phyloP scores from a whole-genome alignment of 2,113 vertebrate genomes.

The Ailuropoda melanoleuca region DNA sequence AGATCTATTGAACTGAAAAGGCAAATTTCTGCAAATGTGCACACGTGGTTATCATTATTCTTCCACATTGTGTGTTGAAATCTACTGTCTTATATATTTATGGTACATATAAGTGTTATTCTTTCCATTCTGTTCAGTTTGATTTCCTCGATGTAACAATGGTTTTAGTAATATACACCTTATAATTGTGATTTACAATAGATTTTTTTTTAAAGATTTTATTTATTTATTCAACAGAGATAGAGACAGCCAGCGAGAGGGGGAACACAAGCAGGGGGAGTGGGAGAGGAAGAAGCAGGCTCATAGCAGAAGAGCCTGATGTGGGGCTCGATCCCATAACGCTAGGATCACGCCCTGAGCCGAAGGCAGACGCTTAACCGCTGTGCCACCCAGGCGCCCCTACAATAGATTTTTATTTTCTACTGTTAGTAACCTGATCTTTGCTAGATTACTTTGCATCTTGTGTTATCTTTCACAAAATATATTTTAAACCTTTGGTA shows the following conservation, averaged over 20 bases:
- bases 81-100: background rate
- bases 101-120: background rate
- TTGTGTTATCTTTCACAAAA: background rate
- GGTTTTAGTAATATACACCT: background rate
- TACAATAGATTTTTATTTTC: background rate
- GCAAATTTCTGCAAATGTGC: background rate
- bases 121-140: background rate
- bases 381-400: too few species aligned
- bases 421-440: background rate
- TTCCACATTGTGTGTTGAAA: background rate
- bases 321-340: too few species aligned
- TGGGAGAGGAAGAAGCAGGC: too few species aligned
- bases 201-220: too few species aligned
- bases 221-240: too few species aligned
- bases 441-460: background rate
- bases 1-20: background rate
- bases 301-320: too few species aligned
- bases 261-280: too few species aligned
- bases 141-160: background rate
- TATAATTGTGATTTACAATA: background rate
- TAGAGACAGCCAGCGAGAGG: too few species aligned
- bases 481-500: background rate
- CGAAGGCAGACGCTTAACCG: too few species aligned
- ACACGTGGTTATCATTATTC: background rate
- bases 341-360: too few species aligned